Evolutionary conservation across 2,113 vertebrate genomes (phyloP).

Genomic region (Mustelus asterias): DNA sequence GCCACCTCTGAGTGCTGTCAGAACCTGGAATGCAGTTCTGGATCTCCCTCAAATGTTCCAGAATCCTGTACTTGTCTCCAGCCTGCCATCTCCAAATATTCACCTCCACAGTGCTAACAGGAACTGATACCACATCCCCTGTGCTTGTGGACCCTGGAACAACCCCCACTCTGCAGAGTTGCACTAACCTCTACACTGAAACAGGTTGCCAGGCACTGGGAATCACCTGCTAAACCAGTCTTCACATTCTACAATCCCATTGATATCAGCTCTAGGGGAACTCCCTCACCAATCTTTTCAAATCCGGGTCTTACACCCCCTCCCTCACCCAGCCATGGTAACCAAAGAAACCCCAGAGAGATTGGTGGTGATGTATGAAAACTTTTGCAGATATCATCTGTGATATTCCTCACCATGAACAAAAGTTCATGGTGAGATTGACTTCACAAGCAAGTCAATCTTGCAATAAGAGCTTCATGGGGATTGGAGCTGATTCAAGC

Average conservation of each 20-base stretch:
- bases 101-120: too few relatives aligned
- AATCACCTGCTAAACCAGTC: too few relatives aligned
- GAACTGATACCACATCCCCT: too few relatives aligned
- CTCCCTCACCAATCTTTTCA: not conserved
- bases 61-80: too few relatives aligned
- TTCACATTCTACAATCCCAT: not conserved
- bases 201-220: too few relatives aligned
- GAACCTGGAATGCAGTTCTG: not conserved
- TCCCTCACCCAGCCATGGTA: too few relatives aligned
- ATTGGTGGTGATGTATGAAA: not conserved
- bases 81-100: too few relatives aligned
- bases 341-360: too few relatives aligned
- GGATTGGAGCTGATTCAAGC: not conserved
- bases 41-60: not conserved
- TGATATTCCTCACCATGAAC: not conserved
- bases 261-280: not conserved
- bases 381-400: not conserved
- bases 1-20: not conserved
- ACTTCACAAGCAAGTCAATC: not conserved
- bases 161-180: too few relatives aligned
- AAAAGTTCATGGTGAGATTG: too few relatives aligned
- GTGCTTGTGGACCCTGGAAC: too few relatives aligned
- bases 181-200: too few relatives aligned
- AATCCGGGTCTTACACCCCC: not conserved
- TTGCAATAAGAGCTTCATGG: not conserved